phyloP scores from a whole-genome alignment of 2,797 vertebrate species.

The Remorina albescens region DNA sequence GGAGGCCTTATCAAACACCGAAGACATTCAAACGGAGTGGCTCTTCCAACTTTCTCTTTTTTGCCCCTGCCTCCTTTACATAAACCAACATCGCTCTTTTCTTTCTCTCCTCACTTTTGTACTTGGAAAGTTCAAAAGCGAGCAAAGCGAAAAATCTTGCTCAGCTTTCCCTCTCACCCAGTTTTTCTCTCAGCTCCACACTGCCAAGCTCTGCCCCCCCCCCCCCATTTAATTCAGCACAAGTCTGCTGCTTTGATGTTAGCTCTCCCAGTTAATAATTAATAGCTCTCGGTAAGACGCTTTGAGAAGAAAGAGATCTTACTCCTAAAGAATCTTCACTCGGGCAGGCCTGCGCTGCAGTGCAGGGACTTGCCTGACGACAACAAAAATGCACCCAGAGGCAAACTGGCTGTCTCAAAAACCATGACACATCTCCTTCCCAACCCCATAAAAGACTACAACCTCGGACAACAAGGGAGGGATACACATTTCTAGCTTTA shows the following conservation, averaged over 20 bases:
- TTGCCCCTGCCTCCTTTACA: slow-evolving; percentile 48
- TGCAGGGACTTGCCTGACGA: slow-evolving; percentile 82
- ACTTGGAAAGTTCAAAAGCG: slow-evolving; percentile 66
- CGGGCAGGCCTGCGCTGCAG: slow-evolving; percentile 72
- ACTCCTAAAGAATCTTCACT: slow-evolving; percentile 79
- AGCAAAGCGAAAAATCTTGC: slow-evolving; percentile 49
- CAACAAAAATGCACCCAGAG: slow-evolving; percentile 82
- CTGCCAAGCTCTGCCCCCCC: slow-evolving; percentile 68
- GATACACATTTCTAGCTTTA: slow-evolving; percentile 19
- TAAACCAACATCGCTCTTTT: slow-evolving; percentile 54
- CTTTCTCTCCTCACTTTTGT: slow-evolving; percentile 32
- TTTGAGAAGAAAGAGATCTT: slow-evolving; percentile 77
- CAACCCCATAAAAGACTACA: slow-evolving; percentile 14
- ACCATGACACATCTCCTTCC: slow-evolving; percentile 62
- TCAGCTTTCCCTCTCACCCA: slow-evolving; percentile 75
- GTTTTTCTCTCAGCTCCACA: slow-evolving; percentile 68
- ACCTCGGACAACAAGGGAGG: slow-evolving; percentile 50
- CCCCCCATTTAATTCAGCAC: slow-evolving; percentile 76
- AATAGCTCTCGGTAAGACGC: slow-evolving; percentile 78
- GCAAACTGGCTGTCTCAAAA: slow-evolving; percentile 68
- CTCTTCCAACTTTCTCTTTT: slow-evolving; percentile 36
- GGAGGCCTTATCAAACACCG: slow-evolving; percentile 38
- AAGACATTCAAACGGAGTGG: slow-evolving; percentile 16
- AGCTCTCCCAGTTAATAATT: slow-evolving; percentile 84
- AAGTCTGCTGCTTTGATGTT: slow-evolving; percentile 86